Conservation (phyloP, 1,140 invertebrate genomes). For the Lanistes nyassanus region DNA sequence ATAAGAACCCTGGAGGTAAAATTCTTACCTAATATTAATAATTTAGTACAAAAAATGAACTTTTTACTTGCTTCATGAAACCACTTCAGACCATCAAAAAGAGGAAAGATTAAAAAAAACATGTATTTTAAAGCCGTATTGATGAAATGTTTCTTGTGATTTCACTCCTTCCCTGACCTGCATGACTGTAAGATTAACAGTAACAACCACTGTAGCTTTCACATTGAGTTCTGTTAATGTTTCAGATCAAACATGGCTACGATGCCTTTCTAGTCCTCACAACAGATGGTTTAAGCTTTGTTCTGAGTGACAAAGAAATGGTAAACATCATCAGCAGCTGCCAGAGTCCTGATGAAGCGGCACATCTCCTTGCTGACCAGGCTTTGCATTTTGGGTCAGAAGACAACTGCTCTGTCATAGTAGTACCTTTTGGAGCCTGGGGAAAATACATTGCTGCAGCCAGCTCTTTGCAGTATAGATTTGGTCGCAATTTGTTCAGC, state of each 20-base stretch:
- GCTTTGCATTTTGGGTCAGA: slow-evolving; percentile 71
- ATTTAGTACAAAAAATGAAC: slow-evolving; percentile 5
- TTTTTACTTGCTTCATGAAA: not conserved
- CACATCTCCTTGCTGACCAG: slow-evolving; percentile 69
- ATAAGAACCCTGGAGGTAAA: slow-evolving; percentile 65
- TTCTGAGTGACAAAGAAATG: slow-evolving; percentile 71
- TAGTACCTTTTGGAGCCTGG: slow-evolving; percentile 73
- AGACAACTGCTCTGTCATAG: slow-evolving; percentile 71
- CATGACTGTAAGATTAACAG: no score
- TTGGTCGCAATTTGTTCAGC: slow-evolving; percentile 56
- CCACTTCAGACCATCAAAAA: no score
- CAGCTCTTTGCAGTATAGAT: slow-evolving; percentile 49
- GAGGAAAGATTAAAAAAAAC: no score
- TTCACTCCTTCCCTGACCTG: no score
- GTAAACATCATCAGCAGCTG: slow-evolving; percentile 68
- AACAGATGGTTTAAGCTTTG: slow-evolving; percentile 71
- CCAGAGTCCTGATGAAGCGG: slow-evolving; percentile 68
- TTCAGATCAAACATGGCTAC: slow-evolving; percentile 70
- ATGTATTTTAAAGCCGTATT: no score
- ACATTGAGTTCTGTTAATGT: not conserved
- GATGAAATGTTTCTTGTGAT: no score
- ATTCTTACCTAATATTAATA: not conserved
- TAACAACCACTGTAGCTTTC: no score
- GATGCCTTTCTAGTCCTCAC: slow-evolving; percentile 71
- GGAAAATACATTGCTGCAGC: slow-evolving; percentile 66